Evolutionary conservation across 2,113 vertebrate species (phyloP).

Genomic region (Solea senegalensis): DNA sequence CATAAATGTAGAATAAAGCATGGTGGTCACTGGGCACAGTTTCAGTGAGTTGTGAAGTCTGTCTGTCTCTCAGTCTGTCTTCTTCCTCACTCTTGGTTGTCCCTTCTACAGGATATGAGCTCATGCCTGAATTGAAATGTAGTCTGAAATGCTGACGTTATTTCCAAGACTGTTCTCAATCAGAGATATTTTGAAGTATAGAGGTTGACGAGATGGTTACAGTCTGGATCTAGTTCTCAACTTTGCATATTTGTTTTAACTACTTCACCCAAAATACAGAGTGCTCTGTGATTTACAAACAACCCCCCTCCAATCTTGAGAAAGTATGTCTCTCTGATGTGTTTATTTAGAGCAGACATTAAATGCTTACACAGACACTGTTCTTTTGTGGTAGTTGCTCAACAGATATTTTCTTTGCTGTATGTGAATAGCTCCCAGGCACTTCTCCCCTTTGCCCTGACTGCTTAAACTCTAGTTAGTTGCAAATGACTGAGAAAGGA

Average conservation of each 20-base stretch:
- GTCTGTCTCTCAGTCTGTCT: constrained; percentile 55
- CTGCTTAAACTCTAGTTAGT: constrained; percentile 54
- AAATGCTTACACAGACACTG: constrained; percentile 55
- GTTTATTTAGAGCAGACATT: constrained; percentile 65
- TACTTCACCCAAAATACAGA: constrained; percentile 28
- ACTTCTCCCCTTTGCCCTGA: constrained; percentile 35
- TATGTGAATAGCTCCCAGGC: constrained; percentile 51
- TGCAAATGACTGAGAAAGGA: constrained; percentile 61
- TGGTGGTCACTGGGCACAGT: constrained; percentile 35
- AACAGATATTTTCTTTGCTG: constrained; percentile 66
- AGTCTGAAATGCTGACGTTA: constrained; percentile 55
- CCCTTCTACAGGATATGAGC: constrained; percentile 80
- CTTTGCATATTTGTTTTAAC: constrained; percentile 40
- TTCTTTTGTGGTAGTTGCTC: constrained; percentile 46
- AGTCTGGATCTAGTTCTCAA: constrained; percentile 33
- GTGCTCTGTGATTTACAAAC: constrained; percentile 46
- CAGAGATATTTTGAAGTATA: constrained; percentile 52
- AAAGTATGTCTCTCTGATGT: constrained; percentile 52
- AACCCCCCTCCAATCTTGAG: constrained; percentile 24
- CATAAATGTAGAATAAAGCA: constrained; percentile 25
- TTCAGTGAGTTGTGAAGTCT: constrained; percentile 45
- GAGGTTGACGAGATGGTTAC: constrained; percentile 28
- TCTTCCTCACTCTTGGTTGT: constrained; percentile 42
- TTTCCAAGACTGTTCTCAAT: constrained; percentile 50
- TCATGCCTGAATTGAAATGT: constrained; percentile 66